phyloP scores from a whole-genome alignment of 2,888 invertebrate genomes.

The Erannis defoliaria region DNA sequence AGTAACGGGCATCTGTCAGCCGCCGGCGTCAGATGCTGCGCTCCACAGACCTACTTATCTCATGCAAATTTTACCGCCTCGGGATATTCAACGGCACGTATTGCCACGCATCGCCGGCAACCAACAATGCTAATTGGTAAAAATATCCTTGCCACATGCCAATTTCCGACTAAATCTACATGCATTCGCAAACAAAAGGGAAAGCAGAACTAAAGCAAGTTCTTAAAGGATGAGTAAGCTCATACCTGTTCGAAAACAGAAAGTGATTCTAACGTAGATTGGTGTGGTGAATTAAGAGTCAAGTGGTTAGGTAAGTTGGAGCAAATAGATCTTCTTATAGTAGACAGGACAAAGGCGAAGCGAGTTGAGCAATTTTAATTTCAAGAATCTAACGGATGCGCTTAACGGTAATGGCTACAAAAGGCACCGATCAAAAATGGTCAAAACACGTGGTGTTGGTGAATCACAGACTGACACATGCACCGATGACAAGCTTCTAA shows the following conservation, averaged over 20 bases:
- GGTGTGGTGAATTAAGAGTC: slow-evolving; percentile 32
- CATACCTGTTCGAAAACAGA: slow-evolving; percentile 32
- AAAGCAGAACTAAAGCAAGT: slow-evolving; percentile 35
- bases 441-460: slow-evolving; percentile 38
- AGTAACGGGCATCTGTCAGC: slow-evolving; percentile 74
- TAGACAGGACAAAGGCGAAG: neutral
- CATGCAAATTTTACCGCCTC: slow-evolving; percentile 62
- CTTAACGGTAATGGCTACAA: slow-evolving; percentile 16
- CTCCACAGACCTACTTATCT: slow-evolving; percentile 66
- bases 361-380: neutral
- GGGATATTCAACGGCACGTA: slow-evolving; percentile 51
- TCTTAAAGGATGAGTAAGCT: slow-evolving; percentile 34
- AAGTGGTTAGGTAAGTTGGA: slow-evolving; percentile 17
- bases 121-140: slow-evolving; percentile 61
- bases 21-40: slow-evolving; percentile 52
- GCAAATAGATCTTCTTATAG: slow-evolving; percentile 10
- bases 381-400: slow-evolving; percentile 17
- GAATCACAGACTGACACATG: slow-evolving; percentile 37
- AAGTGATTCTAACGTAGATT: slow-evolving; percentile 36
- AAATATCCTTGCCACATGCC: slow-evolving; percentile 47
- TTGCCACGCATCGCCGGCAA: slow-evolving; percentile 56
- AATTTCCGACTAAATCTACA: slow-evolving; percentile 32
- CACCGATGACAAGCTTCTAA: slow-evolving; percentile 30
- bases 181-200: slow-evolving; percentile 34
- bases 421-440: slow-evolving; percentile 26